phyloP scores from a whole-genome alignment of 2,113 vertebrate genomes.

The Ranitomeya imitator region DNA sequence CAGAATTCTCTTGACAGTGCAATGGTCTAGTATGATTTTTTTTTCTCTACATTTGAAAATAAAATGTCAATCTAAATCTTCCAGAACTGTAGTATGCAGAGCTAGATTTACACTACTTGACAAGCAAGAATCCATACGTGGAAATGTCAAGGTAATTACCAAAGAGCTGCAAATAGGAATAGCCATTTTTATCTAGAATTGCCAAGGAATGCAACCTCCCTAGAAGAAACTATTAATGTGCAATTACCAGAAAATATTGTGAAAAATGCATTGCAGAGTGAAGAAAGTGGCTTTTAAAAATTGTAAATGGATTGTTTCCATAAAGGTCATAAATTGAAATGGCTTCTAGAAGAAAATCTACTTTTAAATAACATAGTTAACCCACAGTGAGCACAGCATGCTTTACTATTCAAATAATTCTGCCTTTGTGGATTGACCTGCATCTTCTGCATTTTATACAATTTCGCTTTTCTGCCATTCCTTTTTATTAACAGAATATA shows the following conservation, averaged over 20 bases:
- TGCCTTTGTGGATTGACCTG: background rate
- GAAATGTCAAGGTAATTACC: conserved; percentile 58
- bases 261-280: conserved; percentile 44
- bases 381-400: background rate
- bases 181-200: conserved; percentile 49
- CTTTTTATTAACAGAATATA: background rate
- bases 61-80: conserved; percentile 53
- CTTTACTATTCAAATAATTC: background rate
- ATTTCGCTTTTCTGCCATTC: background rate
- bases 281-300: conserved; percentile 42
- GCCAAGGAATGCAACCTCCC: conserved; percentile 51
- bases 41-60: conserved; percentile 34
- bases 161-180: conserved; percentile 51
- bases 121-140: conserved; percentile 44
- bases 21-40: conserved; percentile 13
- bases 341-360: conserved; percentile 38
- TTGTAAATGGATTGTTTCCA: conserved; percentile 51
- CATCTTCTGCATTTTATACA: background rate
- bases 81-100: conserved; percentile 41
- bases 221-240: conserved; percentile 57
- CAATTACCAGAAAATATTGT: conserved; percentile 54
- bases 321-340: conserved; percentile 51
- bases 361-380: conserved; percentile 36
- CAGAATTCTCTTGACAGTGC: conserved; percentile 8
- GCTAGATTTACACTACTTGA: conserved; percentile 50